Evolutionary conservation across 1,140 invertebrate species (phyloP).

Genomic region (Leptestheria dahalacensis): DNA sequence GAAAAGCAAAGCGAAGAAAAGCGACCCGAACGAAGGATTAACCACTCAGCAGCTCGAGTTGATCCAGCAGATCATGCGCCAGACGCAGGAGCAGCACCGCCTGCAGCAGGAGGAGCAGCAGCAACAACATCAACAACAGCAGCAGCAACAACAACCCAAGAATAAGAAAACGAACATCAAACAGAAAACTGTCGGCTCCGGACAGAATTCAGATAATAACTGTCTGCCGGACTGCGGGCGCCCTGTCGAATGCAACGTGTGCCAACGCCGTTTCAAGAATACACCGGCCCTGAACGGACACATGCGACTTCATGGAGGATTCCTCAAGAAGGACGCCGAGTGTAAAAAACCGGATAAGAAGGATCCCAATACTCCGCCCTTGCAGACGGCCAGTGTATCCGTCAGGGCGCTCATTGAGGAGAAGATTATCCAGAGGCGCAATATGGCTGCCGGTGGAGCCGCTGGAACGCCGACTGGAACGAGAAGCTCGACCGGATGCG

Average conservation of each 20-base stretch:
- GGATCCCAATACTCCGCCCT: constrained; percentile 54
- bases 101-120: constrained; percentile 22
- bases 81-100: constrained; percentile 36
- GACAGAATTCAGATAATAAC: background rate
- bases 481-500: background rate
- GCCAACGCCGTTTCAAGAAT: constrained; percentile 89
- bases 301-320: constrained; percentile 90
- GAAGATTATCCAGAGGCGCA: constrained; percentile 71
- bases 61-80: constrained; percentile 62
- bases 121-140: constrained; percentile 25
- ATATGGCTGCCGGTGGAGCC: constrained; percentile 24
- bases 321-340: constrained; percentile 70
- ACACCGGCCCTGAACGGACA: constrained; percentile 83
- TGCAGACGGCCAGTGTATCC: constrained; percentile 74
- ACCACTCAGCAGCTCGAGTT: constrained; percentile 56
- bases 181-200: constrained; percentile 2
- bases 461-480: background rate
- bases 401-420: constrained; percentile 76
- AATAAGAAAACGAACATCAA: constrained; percentile 5
- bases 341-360: constrained; percentile 38
- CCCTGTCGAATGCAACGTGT: constrained; percentile 84
- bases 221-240: constrained; percentile 15
- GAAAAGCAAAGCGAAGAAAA: constrained; percentile 18
- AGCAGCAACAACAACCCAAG: no score
- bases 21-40: constrained; percentile 39